phyloP scores from a whole-genome alignment of 2,888 invertebrate genomes.

The Torymus aiolomorphi region DNA sequence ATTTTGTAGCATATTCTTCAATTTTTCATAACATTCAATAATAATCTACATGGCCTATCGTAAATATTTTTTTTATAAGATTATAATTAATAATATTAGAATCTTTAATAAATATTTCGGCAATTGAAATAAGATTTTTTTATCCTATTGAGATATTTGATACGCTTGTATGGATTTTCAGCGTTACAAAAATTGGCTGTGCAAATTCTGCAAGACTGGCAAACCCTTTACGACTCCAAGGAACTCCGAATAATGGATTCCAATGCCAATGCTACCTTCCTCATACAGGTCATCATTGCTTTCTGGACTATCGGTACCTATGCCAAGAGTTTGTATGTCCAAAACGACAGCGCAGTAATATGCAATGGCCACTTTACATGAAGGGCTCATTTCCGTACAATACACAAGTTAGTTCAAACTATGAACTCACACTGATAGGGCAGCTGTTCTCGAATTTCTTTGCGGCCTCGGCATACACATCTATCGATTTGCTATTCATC shows the following conservation, averaged over 20 bases:
- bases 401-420: slow-evolving; percentile 58
- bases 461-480: slow-evolving; percentile 61
- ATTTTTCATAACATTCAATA: too few species aligned
- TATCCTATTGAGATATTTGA: too few species aligned
- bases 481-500: slow-evolving; percentile 62
- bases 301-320: neutral
- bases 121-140: too few species aligned
- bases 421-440: slow-evolving; percentile 61
- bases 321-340: too few species aligned
- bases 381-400: slow-evolving; percentile 63
- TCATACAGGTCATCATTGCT: neutral
- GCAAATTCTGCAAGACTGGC: slow-evolving; percentile 50
- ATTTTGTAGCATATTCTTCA: too few species aligned
- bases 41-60: too few species aligned
- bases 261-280: slow-evolving; percentile 46
- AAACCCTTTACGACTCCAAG: neutral
- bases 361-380: slow-evolving; percentile 49
- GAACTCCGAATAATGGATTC: slow-evolving; percentile 52
- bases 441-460: slow-evolving; percentile 61
- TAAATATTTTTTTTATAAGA: too few species aligned
- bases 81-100: too few species aligned
- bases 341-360: neutral
- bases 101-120: too few species aligned
- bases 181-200: neutral
- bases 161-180: neutral